Evolutionary conservation across 1,140 invertebrate species (phyloP), one percentile per base, ranked within the genome.

Genomic region (Zaprionus kolodkinae): DNA sequence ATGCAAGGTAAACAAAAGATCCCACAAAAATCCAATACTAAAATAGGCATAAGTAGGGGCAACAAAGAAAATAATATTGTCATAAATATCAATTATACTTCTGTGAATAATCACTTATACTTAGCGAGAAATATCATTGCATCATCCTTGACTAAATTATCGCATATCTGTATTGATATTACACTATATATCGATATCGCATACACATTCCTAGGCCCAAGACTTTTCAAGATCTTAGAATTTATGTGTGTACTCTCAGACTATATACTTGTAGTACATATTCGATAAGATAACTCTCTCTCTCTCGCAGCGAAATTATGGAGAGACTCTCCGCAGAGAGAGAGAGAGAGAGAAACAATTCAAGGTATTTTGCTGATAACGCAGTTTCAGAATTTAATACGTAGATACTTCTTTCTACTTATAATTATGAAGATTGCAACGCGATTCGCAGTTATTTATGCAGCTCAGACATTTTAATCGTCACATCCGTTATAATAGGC

Each of bases 1-100:
- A 93, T 97, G 72, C 94, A 95, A 92, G 96, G 96, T 93, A 95
- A 95, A 21, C n/a, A n/a, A n/a, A n/a, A n/a, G n/a, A n/a, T n/a
- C 27, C 6, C 4, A 30, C 4, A 30, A 30, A 30, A 30, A 30
- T 30, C 3, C 27, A 30, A 30, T 30, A 30, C 27, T 6, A 0
- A 30, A 30, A 30, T 30, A 21, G 33, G 33, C 1, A 35, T 35
- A 35, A 35, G 33, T 35, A 35, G 6, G 10, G 33, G 10, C 0
- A 4, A 35, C 33, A 7, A 10, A 35, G 10, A 35, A 7, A 35
- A 35, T n/a, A 0, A 35, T 21, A 12, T 7, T 9, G 2, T 12
- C 25, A 27, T 25, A 25, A 15, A 15, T 3, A 9, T 15, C 40
- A 43, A 7, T 15, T n/a, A 43, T 9, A 43, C 6, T 9, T 15